phyloP scores from a whole-genome alignment of 2,797 vertebrate genomes.

The Pempheris klunzingeri region DNA sequence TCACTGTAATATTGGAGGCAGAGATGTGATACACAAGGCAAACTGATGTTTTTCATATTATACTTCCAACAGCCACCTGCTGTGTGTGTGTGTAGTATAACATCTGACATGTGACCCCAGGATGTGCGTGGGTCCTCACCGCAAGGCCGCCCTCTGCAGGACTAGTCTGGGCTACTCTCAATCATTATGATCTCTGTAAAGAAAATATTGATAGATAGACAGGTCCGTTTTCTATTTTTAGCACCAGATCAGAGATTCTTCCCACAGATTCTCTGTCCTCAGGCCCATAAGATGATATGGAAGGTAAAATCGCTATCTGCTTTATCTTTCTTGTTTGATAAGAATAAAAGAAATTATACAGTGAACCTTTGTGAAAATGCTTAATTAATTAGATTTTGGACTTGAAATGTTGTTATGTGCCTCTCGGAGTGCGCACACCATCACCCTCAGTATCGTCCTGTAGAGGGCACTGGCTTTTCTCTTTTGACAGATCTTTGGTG shows the following conservation, averaged over 20 bases:
- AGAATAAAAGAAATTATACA: neutral
- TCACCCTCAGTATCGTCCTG: slow-evolving; percentile 63
- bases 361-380: neutral
- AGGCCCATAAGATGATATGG: neutral
- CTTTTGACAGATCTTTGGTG: slow-evolving; percentile 60
- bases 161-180: neutral
- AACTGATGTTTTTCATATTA: neutral
- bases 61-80: neutral
- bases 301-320: neutral
- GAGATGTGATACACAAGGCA: neutral
- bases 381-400: neutral
- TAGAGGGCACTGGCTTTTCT: slow-evolving; percentile 81
- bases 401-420: neutral
- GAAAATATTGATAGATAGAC: too few species aligned
- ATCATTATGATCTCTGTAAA: neutral
- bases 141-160: slow-evolving; percentile 68
- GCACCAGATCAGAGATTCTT: neutral
- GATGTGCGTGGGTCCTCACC: slow-evolving; percentile 34
- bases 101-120: slow-evolving; percentile 12
- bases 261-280: neutral
- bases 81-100: too few species aligned
- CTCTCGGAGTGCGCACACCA: slow-evolving; percentile 1
- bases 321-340: neutral
- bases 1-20: neutral
- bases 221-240: neutral